A percentile compares a stretch with the other conserved stretches of the same genome.
Evolutionary conservation across 1,140 invertebrate species (phyloP).

Genomic region (Drosophila nasuta): DNA sequence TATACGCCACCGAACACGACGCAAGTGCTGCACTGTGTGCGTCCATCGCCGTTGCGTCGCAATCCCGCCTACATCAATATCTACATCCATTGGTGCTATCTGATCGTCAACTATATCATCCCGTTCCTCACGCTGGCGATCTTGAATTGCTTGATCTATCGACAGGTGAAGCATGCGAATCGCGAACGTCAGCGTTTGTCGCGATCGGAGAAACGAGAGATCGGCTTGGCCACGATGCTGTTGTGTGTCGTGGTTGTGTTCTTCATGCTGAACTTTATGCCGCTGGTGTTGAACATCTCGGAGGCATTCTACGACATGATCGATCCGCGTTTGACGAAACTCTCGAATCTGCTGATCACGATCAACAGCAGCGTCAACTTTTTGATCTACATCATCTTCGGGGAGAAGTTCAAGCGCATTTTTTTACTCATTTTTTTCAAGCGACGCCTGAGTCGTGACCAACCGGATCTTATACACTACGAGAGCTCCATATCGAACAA

Average conservation of each 20-base stretch:
- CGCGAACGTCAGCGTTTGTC: conserved; percentile 92
- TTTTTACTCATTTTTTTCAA: conserved; percentile 95
- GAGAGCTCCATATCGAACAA: conserved; percentile 93
- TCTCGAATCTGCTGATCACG: conserved; percentile 96
- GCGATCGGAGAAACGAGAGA: conserved; percentile 92
- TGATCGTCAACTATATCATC: conserved; percentile 96
- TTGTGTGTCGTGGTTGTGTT: conserved; percentile 97
- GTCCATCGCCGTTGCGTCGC: conserved; percentile 89
- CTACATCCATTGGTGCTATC: conserved; percentile 97
- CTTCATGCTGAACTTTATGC: conserved; percentile 96
- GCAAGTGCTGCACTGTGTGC: conserved; percentile 88
- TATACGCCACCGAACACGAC: conserved; percentile 53
- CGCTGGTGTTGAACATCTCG: conserved; percentile 94
- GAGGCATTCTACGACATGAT: conserved; percentile 90
- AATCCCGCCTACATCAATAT: conserved; percentile 92
- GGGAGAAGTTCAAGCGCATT: conserved; percentile 96
- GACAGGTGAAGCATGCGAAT: conserved; percentile 93
- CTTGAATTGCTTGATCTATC: conserved; percentile 95
- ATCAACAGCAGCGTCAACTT: conserved; percentile 99
- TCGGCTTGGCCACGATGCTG: conserved; percentile 96
- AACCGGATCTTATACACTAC: conserved; percentile 91
- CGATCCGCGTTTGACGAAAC: conserved; percentile 92
- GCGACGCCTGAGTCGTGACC: conserved; percentile 87
- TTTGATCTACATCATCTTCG: conserved; percentile 98
- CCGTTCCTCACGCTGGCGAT: conserved; percentile 94